phyloP scores from a whole-genome alignment of 2,888 invertebrate genomes.

The Epicampocera succincta region DNA sequence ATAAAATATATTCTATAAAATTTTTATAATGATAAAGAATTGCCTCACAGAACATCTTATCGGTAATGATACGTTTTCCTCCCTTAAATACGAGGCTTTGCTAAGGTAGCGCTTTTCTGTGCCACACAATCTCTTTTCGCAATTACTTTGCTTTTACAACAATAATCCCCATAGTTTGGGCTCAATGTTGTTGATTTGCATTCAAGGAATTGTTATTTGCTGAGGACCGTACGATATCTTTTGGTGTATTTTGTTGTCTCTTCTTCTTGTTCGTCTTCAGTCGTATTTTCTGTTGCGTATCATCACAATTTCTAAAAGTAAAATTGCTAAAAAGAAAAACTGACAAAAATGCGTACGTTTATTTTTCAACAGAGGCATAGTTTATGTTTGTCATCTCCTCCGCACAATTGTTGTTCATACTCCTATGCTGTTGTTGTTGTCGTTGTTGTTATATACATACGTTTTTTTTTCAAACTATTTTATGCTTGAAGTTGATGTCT shows the following conservation, averaged over 20 bases:
- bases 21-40: too few species aligned
- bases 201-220: constrained; percentile 57
- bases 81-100: too few species aligned
- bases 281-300: constrained; percentile 61
- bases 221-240: constrained; percentile 48
- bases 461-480: not conserved
- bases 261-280: too few species aligned
- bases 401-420: constrained; percentile 67
- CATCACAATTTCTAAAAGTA: constrained; percentile 62
- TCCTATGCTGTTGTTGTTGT: constrained; percentile 9
- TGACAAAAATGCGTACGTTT: constrained; percentile 62
- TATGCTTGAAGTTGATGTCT: constrained; percentile 46
- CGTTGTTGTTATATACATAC: not conserved
- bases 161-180: not conserved
- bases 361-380: constrained; percentile 68
- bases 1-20: too few species aligned
- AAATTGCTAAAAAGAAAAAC: constrained; percentile 49
- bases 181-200: constrained; percentile 56
- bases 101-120: not conserved
- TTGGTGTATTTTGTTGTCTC: constrained; percentile 38
- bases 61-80: too few species aligned
- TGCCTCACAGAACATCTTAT: too few species aligned
- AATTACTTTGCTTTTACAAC: not conserved
- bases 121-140: not conserved
- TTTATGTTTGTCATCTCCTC: constrained; percentile 71